Percentiles rank a stretch among this genome's conserved stretches.
Conservation (phyloP, 2,113 vertebrate species). For the Megatriorchis doriae region DNA sequence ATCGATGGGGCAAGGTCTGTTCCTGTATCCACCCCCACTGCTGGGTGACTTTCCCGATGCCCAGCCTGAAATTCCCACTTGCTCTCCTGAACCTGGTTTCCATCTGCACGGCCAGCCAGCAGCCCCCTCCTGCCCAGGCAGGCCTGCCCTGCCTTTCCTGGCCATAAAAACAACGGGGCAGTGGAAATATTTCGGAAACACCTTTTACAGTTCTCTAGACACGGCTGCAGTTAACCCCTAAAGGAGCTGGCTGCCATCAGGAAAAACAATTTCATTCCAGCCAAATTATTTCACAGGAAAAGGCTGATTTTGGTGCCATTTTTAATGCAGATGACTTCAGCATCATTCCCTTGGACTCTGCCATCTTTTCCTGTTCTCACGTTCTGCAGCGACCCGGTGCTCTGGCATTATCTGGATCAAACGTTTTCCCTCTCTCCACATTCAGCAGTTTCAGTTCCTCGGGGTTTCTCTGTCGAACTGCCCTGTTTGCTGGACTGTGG, state of each 20-base stretch:
- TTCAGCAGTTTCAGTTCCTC: background rate
- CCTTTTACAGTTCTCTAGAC: slow-evolving; percentile 36
- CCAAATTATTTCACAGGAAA: background rate
- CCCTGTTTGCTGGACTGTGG: background rate
- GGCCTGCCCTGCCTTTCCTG: slow-evolving; percentile 55
- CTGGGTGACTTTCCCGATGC: background rate
- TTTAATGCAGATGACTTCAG: background rate
- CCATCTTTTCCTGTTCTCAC: background rate
- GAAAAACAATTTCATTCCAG: background rate
- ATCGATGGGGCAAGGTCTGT: accelerated
- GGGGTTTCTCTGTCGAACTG: background rate
- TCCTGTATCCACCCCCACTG: background rate
- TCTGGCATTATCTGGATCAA: background rate
- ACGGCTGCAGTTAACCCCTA: slow-evolving; percentile 50
- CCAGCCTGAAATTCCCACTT: background rate
- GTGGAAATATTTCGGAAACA: slow-evolving; percentile 58
- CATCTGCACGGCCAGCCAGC: background rate
- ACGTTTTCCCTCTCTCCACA: accelerated
- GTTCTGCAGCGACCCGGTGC: accelerated
- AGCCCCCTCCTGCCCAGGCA: background rate
- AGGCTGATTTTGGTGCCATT: background rate
- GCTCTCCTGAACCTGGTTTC: background rate
- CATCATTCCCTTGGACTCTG: background rate
- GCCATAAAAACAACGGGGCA: slow-evolving; percentile 18
- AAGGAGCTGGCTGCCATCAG: background rate